Base-by-base conservation (phyloP, 2,888 invertebrate genomes). In the Chelonus formosanus region DNA sequence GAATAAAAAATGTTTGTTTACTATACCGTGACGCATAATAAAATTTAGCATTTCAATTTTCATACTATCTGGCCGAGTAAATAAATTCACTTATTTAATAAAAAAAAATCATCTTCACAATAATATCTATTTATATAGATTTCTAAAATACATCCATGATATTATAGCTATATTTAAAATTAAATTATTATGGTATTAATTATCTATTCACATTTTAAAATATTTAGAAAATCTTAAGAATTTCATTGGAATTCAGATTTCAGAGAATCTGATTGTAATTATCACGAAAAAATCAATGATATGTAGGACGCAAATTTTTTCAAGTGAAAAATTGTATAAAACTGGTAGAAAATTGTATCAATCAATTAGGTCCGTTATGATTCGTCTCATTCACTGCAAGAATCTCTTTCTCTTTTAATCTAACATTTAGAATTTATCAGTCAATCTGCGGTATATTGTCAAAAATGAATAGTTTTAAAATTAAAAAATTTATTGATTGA, bases 281-380 rank as follows among this genome's bases (percentile, higher is more conserved):
- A 48, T 66, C 60, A 71, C 68, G 52, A 70, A 67, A 47, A 66
- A 65, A 67, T 64, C 57, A 68, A 61, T 70, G 71, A 71, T 73
- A 71, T 73, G 71, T 73, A 59, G 67, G 43, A 50, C 36, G 43
- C 48, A 56, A 43, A 52, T 60, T 53, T 56, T 62, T 56, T 63
- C 56, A 62, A 59, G 45, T 67, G 48, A 65, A 73, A 69, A 63
- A 67, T 54, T 69, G 69, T 70, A 71, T 70, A 69, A 71, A 65
- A 50, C 59, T 59, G 65, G 64, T 71, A 71, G 65, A 73, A 67
- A 70, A 54, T 52, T 62, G 67, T 73, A 71, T 52, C 69, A 70
- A 73, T 45, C 50, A 70, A 67, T 57, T 68, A 70, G 70, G 70
- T 70, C 71, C 20, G 20, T 20, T 65, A 55, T 64, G 45, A 60